Evolutionary conservation across 2,888 invertebrate genomes (phyloP).

Genomic region (Falcaria lacertinaria): DNA sequence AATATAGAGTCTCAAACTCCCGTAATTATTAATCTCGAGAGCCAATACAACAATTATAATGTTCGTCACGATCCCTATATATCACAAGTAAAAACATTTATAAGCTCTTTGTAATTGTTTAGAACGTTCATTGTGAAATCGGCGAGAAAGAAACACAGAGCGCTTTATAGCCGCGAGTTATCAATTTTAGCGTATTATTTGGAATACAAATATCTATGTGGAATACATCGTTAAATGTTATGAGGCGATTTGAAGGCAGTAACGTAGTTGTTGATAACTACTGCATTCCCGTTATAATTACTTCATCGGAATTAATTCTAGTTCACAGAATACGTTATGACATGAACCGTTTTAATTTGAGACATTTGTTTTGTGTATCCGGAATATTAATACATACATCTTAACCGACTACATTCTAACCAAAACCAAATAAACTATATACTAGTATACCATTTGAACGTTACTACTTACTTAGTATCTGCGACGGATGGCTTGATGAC

Average conservation of each 20-base stretch:
- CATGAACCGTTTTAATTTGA: no score
- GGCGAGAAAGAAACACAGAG: slow-evolving; percentile 16
- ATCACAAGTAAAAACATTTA: slow-evolving; percentile 54
- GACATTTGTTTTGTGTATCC: neutral
- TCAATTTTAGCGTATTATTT: neutral
- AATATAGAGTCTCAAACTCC: slow-evolving; percentile 61
- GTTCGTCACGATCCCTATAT: slow-evolving; percentile 68
- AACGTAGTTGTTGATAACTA: neutral
- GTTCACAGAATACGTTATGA: neutral
- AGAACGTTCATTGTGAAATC: slow-evolving; percentile 25
- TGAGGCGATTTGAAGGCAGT: neutral
- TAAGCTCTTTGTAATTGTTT: slow-evolving; percentile 50
- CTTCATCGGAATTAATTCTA: neutral
- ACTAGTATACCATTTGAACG: no score
- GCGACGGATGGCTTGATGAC: no score
- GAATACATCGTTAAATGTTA: neutral
- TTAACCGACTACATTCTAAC: no score
- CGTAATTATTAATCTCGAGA: slow-evolving; percentile 72
- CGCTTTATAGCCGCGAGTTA: neutral
- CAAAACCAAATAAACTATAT: no score
- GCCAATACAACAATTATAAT: slow-evolving; percentile 71
- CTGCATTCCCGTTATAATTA: neutral
- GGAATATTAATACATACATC: neutral
- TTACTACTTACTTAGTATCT: no score
- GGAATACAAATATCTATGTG: neutral